phyloP scores from a whole-genome alignment of 92 coral and sea anemone species.

The Porites cylindrica region DNA sequence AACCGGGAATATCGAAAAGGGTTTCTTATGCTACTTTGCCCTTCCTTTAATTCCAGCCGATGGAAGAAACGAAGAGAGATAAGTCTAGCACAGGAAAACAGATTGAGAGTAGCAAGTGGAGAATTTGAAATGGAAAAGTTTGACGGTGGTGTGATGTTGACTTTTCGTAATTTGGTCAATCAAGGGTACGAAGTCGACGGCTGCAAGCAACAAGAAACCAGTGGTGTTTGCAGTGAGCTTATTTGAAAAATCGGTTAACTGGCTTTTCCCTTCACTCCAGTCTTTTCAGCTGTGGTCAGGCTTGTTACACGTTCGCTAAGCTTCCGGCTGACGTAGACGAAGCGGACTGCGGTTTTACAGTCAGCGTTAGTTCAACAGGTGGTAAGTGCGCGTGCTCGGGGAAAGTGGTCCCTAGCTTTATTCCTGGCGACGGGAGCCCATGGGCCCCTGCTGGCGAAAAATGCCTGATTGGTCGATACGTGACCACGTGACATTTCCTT shows the following conservation, averaged over 20 bases:
- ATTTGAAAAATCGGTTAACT: too few species aligned
- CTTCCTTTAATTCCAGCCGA: not conserved
- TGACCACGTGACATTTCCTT: too few species aligned
- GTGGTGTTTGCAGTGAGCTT: not conserved
- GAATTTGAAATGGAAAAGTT: not conserved
- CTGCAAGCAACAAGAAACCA: not conserved
- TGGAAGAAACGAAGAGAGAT: not conserved
- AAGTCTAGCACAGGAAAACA: not conserved
- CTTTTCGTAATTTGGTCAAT: constrained; percentile 20
- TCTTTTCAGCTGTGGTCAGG: constrained; percentile 56
- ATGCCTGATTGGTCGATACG: too few species aligned
- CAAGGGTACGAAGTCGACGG: not conserved
- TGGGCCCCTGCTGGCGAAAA: too few species aligned
- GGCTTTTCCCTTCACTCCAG: constrained; percentile 61
- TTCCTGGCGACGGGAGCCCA: too few species aligned
- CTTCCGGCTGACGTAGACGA: constrained; percentile 74
- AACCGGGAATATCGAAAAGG: constrained; percentile 72
- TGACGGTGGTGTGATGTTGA: constrained; percentile 36
- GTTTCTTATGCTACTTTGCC: constrained; percentile 35
- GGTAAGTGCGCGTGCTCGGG: constrained; percentile 86
- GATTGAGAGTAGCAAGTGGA: not conserved
- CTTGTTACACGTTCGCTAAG: constrained; percentile 71
- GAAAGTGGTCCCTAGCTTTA: too few species aligned
- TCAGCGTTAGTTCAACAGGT: constrained; percentile 91
- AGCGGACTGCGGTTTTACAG: constrained; percentile 87